A percentile compares a stretch with the other conserved stretches of the same genome.
These are phyloP conservation scores for Drosophila teissieri DNA, from an alignment of 1,140 invertebrate species.

Conservation along the genomic window DNA sequence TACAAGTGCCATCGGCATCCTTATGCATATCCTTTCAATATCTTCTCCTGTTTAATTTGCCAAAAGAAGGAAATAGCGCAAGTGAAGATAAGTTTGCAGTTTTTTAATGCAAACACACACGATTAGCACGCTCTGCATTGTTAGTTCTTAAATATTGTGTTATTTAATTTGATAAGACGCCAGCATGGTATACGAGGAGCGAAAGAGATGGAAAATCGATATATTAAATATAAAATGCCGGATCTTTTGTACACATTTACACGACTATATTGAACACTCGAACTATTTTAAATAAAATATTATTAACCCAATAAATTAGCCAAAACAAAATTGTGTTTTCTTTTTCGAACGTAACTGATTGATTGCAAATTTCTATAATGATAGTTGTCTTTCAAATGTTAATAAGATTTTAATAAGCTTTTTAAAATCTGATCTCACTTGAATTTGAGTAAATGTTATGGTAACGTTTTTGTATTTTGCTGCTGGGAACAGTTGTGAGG, in stretches of 20 bases:
- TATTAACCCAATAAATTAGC: constrained; percentile 80
- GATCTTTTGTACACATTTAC: constrained; percentile 63
- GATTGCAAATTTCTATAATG: too few species aligned
- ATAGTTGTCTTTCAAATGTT: too few species aligned
- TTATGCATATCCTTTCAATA: constrained; percentile 73
- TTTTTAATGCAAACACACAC: constrained; percentile 30
- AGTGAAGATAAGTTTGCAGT: constrained; percentile 24
- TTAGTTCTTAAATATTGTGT: constrained; percentile 76
- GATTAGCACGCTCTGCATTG: constrained; percentile 66
- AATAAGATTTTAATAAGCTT: neutral
- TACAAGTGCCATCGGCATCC: constrained; percentile 70
- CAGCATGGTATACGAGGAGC: constrained; percentile 68
- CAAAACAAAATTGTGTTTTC: constrained; percentile 34
- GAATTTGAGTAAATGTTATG: too few species aligned
- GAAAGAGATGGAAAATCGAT: constrained; percentile 7
- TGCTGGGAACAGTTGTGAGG: constrained; percentile 1
- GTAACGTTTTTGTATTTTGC: too few species aligned
- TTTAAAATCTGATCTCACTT: neutral
- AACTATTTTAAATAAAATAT: constrained; percentile 78
- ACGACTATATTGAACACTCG: constrained; percentile 56
- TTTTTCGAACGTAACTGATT: neutral
- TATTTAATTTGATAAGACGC: constrained; percentile 77
- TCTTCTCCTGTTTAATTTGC: constrained; percentile 53
- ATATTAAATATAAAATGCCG: constrained; percentile 46
- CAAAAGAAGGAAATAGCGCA: constrained; percentile 38